Evolutionary conservation across 30 jellyfish, hydroid and myxozoan genomes (phyloP).

Genomic region (Turritopsis dohrnii): DNA sequence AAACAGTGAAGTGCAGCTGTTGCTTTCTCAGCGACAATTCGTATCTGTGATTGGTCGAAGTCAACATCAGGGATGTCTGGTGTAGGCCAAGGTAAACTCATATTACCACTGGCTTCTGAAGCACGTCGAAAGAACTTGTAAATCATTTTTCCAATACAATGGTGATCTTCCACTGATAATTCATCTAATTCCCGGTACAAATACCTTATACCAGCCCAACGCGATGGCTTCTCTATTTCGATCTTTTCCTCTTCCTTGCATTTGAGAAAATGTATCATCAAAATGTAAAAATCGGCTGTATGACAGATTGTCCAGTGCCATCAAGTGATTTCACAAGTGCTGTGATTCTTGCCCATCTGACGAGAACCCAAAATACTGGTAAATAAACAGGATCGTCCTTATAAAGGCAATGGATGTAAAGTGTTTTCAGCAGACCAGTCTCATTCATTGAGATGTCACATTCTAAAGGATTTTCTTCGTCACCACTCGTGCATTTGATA

Average conservation of each 20-base stretch:
- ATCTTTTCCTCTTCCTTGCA: background rate
- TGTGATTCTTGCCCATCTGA: constrained; percentile 61
- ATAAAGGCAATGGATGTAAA: constrained; percentile 43
- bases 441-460: constrained; percentile 59
- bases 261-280: constrained; percentile 41
- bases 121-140: constrained; percentile 53
- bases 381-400: constrained; percentile 12
- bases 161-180: constrained; percentile 19
- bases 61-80: constrained; percentile 48
- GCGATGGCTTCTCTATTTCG: background rate
- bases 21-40: background rate
- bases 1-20: constrained; percentile 47
- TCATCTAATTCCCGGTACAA: constrained; percentile 11
- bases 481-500: constrained; percentile 51
- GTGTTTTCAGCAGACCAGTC: constrained; percentile 49
- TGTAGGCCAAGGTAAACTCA: constrained; percentile 50
- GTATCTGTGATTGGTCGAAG: background rate
- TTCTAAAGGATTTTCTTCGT: constrained; percentile 17
- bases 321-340: constrained; percentile 47
- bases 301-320: constrained; percentile 21
- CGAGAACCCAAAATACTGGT: constrained; percentile 64
- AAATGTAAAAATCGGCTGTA: constrained; percentile 62
- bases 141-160: constrained; percentile 45
- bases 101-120: constrained; percentile 25
- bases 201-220: background rate